Evolutionary conservation across 2,888 invertebrate genomes (phyloP).

Genomic region (Tolmerus cingulatus): DNA sequence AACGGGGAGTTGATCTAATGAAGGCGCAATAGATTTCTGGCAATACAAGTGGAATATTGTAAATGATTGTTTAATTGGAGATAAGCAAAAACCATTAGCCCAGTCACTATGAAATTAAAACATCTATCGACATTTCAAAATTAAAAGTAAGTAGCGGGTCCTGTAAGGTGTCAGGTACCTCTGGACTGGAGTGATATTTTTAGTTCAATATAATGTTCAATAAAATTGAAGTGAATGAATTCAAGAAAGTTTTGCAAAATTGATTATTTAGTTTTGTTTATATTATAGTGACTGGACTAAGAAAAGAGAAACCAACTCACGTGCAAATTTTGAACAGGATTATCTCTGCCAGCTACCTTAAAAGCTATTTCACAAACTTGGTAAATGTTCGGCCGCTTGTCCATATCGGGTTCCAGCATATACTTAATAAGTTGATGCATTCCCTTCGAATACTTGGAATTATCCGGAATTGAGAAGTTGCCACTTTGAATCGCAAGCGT

Average conservation of each 20-base stretch:
- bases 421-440: constrained; percentile 80
- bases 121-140: too few species aligned
- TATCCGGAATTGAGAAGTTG: constrained; percentile 84
- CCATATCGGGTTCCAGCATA: constrained; percentile 85
- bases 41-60: constrained; percentile 49
- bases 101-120: background rate
- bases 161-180: too few species aligned
- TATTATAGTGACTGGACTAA: background rate
- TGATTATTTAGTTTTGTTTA: too few species aligned
- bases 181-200: too few species aligned
- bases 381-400: constrained; percentile 85
- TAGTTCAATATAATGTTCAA: too few species aligned
- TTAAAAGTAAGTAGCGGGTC: too few species aligned
- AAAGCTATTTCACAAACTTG: constrained; percentile 82
- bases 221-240: too few species aligned
- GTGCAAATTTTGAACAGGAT: constrained; percentile 82
- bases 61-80: background rate
- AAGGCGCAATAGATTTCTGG: constrained; percentile 73
- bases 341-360: constrained; percentile 73
- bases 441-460: constrained; percentile 75
- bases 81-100: background rate
- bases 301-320: constrained; percentile 65
- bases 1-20: constrained; percentile 70
- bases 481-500: constrained; percentile 92
- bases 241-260: background rate